Percentiles rank a stretch among this genome's conserved stretches.
phyloP scores from a whole-genome alignment of 2,113 vertebrate genomes.

The Oreotrochilus melanogaster region DNA sequence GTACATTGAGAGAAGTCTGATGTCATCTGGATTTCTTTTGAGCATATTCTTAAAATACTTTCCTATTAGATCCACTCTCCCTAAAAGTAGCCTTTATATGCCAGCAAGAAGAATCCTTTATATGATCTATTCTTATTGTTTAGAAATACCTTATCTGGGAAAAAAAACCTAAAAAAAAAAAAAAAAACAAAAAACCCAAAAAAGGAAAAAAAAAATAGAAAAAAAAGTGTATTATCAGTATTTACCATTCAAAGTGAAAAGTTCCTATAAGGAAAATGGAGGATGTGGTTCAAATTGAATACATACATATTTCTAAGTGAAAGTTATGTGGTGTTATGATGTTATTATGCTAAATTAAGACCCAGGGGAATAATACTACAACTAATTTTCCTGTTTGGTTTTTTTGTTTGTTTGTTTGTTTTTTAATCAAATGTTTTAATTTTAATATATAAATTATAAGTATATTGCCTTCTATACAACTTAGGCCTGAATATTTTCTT shows the following conservation, averaged over 20 bases:
- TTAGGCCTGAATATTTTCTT: neutral
- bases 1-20: slow-evolving; percentile 78
- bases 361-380: neutral
- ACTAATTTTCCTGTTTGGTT: neutral
- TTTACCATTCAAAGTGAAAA: neutral
- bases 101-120: slow-evolving; percentile 2
- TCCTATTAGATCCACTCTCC: slow-evolving; percentile 78
- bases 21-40: slow-evolving; percentile 78
- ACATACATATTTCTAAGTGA: neutral
- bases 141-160: neutral
- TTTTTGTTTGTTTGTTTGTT: neutral
- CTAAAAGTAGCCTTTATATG: slow-evolving; percentile 62
- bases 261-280: neutral
- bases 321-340: neutral
- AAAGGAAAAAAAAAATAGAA: neutral
- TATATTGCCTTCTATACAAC: slow-evolving; percentile 25
- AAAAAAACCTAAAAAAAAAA: no score
- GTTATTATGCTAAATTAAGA: slow-evolving; percentile 14
- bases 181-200: no score
- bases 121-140: neutral
- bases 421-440: slow-evolving; percentile 18
- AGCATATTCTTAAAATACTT: slow-evolving; percentile 81
- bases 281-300: neutral
- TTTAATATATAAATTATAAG: slow-evolving; percentile 47
- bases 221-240: neutral